A percentile compares a stretch with the other conserved stretches of the same genome.
Conservation (phyloP, 2,888 invertebrate species). For the Melangyna quadrimaculata region DNA sequence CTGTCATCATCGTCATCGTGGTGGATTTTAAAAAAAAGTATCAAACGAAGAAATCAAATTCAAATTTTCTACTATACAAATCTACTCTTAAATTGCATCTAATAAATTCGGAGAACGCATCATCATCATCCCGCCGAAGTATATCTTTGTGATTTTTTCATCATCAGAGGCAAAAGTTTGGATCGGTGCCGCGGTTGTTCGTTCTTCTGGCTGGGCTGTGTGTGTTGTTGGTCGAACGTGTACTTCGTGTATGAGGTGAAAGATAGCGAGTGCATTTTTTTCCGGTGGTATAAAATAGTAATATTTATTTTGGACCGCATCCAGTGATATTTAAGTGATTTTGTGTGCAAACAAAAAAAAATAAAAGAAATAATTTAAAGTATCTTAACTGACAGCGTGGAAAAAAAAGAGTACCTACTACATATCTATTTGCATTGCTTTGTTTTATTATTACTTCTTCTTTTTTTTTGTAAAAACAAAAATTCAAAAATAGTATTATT, state of each 20-base stretch:
- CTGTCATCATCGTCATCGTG: conserved; percentile 12
- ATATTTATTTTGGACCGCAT: conserved; percentile 44
- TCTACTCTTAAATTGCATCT: conserved; percentile 17
- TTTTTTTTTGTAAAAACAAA: background rate
- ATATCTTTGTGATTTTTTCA: conserved; percentile 3
- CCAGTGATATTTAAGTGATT: conserved; percentile 23
- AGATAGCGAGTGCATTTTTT: conserved; percentile 33
- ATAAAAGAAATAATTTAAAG: background rate
- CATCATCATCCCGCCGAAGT: conserved; percentile 3
- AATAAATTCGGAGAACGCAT: conserved; percentile 28
- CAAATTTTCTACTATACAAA: background rate
- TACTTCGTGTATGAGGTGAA: background rate
- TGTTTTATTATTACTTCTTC: conserved; percentile 4
- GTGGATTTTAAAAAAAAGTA: conserved; percentile 5
- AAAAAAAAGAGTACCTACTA: conserved; percentile 20
- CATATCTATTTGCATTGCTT: background rate
- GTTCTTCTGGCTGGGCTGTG: too few species aligned
- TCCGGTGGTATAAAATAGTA: conserved; percentile 17
- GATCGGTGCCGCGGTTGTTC: background rate
- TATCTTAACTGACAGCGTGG: background rate
- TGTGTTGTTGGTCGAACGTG: background rate
- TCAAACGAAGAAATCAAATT: conserved; percentile 23
- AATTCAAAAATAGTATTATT: conserved; percentile 11
- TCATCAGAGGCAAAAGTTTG: background rate
- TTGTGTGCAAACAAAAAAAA: background rate